Base-by-base conservation (phyloP, 2,113 vertebrate species). In the Oncorhynchus clarkii region DNA sequence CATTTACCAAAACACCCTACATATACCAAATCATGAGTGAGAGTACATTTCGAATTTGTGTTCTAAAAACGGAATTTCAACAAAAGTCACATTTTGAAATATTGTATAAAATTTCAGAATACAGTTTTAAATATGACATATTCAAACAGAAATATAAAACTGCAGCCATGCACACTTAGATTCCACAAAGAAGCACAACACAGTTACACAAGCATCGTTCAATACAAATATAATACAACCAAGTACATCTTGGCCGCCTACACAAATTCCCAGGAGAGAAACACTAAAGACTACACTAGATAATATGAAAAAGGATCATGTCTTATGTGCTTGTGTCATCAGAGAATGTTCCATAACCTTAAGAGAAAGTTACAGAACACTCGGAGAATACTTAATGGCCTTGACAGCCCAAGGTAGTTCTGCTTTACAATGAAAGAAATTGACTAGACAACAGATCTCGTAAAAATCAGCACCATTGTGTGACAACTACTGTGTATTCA, bases 391-490 rank as follows among this genome's bases (percentile, higher is more conserved):
- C 39, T 18, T 49, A 12, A n/a, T 18, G 49, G 16, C 51, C 13
- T 31, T 26, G 49, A 78, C 72, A 45, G 24, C 20, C 66, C 26
- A 6, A n/a, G 57, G 7, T 24, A 20, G 73, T 34, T 0, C 34
- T 29, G 1, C n/a, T 78, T 78, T 78, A 45, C 39, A 45, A 9
- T 11, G 39, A 45, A 45, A 78, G 73, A 75, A 85, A 83, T 71
- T 0, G 0, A 70, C 81, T 70, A n/a, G 67, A 65, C 59, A 59
- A 78, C 45, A 48, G 2, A 39, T 39, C 0, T 73, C 76, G 74
- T 48, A 84, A 83, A 83, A 85, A 82, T 71, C 78, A 88, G 86
- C 86, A 90, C 84, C 83, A 26, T 87, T 76, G 69, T 70, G 73
- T 85, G 59, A 79, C 65, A 54, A 79, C 60, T 74, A 64, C 59